A percentile compares a stretch with the other conserved stretches of the same genome.
Evolutionary conservation across 2,113 vertebrate genomes (phyloP).

Genomic region (Heliornis fulica): DNA sequence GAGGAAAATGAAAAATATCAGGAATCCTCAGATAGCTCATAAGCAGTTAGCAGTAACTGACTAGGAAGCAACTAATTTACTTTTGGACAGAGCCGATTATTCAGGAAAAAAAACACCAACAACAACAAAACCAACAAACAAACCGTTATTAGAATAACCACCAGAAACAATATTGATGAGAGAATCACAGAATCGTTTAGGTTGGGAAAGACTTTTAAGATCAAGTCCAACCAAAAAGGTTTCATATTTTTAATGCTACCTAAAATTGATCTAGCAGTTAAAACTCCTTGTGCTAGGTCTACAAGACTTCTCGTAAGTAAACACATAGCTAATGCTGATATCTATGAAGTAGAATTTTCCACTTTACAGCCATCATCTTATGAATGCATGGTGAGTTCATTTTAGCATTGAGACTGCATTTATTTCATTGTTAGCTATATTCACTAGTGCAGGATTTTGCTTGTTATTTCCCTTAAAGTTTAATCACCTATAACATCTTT

Average conservation of each 20-base stretch:
- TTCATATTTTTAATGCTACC: not conserved
- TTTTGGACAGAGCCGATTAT: not conserved
- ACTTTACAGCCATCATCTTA: not conserved
- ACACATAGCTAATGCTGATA: not conserved
- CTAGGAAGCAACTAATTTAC: not conserved
- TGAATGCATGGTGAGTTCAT: not conserved
- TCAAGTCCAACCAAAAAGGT: fast-evolving
- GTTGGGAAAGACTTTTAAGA: not conserved
- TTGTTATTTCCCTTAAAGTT: not conserved
- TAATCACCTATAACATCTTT: not conserved
- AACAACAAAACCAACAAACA: too few relatives aligned
- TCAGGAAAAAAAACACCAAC: not conserved
- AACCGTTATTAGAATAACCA: not conserved
- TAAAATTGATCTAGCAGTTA: not conserved
- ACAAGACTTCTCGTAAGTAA: not conserved
- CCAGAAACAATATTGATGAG: not conserved
- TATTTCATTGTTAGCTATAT: not conserved
- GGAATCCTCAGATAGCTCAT: not conserved
- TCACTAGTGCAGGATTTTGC: not conserved
- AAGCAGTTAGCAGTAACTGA: not conserved
- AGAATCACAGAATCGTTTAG: not conserved
- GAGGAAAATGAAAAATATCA: not conserved
- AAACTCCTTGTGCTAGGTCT: not conserved
- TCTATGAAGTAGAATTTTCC: too few relatives aligned
- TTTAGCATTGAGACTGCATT: not conserved